Evolutionary conservation across 1,140 invertebrate genomes (phyloP).

Genomic region (Lepidurus arcticus): DNA sequence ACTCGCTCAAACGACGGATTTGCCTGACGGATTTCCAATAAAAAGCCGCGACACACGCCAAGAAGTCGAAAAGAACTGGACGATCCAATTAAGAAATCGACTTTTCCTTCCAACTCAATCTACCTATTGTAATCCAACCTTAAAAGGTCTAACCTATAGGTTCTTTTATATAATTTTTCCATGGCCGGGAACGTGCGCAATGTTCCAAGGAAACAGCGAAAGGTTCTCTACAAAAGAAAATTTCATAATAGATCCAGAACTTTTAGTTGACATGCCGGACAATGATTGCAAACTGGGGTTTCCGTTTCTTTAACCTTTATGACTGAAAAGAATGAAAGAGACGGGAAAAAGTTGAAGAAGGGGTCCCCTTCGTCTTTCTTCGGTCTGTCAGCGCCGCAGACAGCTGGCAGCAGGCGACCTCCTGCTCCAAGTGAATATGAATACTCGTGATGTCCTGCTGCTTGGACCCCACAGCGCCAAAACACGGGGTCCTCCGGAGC

Average conservation of each 20-base stretch:
- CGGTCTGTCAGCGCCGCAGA: constrained; percentile 1
- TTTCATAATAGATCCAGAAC: neutral
- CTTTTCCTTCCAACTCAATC: neutral
- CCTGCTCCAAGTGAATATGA: neutral
- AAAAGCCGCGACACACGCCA: neutral
- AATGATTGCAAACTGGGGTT: neutral
- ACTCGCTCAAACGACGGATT: no score
- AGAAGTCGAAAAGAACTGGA: neutral
- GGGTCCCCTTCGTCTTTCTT: neutral
- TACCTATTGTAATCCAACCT: neutral
- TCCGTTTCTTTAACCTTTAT: constrained; percentile 11
- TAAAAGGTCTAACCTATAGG: neutral
- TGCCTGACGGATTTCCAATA: neutral
- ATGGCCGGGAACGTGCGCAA: constrained; percentile 1
- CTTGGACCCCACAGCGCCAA: neutral
- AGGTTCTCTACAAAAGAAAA: neutral
- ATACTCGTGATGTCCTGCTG: neutral
- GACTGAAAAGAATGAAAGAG: constrained; percentile 11
- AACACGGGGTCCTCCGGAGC: neutral
- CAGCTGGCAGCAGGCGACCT: constrained; percentile 16
- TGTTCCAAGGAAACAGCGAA: constrained; percentile 5
- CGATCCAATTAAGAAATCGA: neutral
- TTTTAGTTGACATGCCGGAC: neutral
- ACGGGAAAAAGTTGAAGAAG: neutral
- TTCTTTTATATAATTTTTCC: neutral